phyloP scores from a whole-genome alignment of 2,113 vertebrate species.

The Capreolus pygargus region DNA sequence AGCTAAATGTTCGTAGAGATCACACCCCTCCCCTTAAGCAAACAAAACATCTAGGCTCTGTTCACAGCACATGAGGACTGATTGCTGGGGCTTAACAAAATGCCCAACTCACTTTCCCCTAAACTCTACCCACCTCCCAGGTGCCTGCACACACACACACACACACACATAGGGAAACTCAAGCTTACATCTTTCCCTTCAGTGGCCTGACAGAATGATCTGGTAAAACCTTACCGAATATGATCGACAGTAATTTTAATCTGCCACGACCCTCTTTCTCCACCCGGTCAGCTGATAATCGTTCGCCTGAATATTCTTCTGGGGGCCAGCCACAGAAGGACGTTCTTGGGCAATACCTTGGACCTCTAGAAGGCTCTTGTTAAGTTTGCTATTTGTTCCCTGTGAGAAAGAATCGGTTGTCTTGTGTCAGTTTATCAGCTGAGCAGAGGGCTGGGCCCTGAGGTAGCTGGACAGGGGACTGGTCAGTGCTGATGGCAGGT shows the following conservation, averaged over 20 bases:
- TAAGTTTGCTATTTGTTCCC: neutral
- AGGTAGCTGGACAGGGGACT: neutral
- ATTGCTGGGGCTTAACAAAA: neutral
- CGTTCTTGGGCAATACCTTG: neutral
- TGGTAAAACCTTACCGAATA: neutral
- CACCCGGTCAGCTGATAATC: neutral
- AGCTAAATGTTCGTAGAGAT: neutral
- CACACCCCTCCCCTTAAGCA: neutral
- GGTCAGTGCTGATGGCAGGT: neutral
- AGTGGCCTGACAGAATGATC: neutral
- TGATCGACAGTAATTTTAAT: neutral
- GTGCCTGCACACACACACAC: neutral
- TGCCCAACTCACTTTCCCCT: neutral
- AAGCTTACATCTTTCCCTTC: neutral
- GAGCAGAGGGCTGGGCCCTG: too few relatives aligned
- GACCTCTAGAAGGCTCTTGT: neutral
- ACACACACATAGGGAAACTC: neutral
- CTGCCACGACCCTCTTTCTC: neutral
- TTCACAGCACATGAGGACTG: neutral
- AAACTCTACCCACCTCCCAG: neutral
- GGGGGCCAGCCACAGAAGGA: neutral
- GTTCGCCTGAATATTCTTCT: neutral
- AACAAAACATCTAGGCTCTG: fast-evolving
- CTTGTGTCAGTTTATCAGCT: neutral
- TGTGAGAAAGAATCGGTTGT: neutral